Percentiles rank a stretch among this genome's conserved stretches.
phyloP scores from a whole-genome alignment of 2,888 invertebrate species.

The Keiferia lycopersicella region DNA sequence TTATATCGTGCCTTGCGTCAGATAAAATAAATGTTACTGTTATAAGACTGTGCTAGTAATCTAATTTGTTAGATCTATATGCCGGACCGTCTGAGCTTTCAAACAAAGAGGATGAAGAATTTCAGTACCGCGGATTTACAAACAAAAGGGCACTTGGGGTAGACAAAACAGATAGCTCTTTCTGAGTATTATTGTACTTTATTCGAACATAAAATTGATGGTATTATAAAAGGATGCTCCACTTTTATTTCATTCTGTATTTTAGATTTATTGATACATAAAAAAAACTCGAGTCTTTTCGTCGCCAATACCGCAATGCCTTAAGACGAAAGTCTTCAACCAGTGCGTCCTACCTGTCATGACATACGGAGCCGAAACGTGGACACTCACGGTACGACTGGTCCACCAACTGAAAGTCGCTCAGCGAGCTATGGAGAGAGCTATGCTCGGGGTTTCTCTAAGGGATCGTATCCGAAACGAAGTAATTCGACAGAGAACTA shows the following conservation, averaged over 20 bases:
- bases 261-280: neutral
- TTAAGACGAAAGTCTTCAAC: no score
- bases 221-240: neutral
- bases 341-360: no score
- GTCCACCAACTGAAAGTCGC: no score
- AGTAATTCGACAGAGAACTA: no score
- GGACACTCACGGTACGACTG: no score
- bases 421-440: no score
- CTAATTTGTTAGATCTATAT: slow-evolving; percentile 18
- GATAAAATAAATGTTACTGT: neutral
- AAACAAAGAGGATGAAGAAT: slow-evolving; percentile 23
- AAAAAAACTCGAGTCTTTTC: no score
- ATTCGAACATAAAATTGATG: neutral
- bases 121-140: slow-evolving; percentile 7
- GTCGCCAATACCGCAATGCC: no score
- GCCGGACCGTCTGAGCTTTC: neutral
- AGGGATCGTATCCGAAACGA: no score
- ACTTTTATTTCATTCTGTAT: neutral
- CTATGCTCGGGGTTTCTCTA: no score
- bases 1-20: no score
- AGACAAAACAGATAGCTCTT: neutral
- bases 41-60: slow-evolving; percentile 6
- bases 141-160: slow-evolving; percentile 17
- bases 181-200: neutral
- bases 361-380: no score